These are phyloP conservation scores for Chloroceryle amazona DNA, from an alignment of 2,797 vertebrate species.

Conservation along the genomic window DNA sequence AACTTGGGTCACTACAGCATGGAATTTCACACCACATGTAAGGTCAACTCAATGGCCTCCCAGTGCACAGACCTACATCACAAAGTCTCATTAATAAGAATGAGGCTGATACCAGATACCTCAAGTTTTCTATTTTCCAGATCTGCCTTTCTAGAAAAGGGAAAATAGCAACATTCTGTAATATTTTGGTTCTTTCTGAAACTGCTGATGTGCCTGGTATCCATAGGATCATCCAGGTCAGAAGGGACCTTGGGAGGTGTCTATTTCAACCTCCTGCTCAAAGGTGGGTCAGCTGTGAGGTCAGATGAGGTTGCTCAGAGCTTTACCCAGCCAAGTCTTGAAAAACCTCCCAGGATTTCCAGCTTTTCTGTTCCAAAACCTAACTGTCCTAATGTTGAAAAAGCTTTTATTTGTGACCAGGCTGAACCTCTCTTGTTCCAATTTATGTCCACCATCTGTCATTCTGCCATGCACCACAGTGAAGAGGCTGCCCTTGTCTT, in stretches of 20 bases:
- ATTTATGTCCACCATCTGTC: background rate
- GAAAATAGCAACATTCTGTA: background rate
- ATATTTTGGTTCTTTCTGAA: background rate
- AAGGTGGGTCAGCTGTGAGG: background rate
- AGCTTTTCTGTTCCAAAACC: background rate
- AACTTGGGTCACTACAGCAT: slow-evolving; percentile 30
- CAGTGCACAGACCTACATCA: background rate
- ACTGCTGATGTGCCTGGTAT: fast-evolving
- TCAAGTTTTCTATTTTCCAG: background rate
- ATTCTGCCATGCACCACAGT: background rate
- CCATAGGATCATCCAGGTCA: background rate
- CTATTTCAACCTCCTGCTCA: background rate
- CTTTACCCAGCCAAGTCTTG: background rate
- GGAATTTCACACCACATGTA: slow-evolving; percentile 51
- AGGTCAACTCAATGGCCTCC: background rate
- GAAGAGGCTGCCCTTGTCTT: background rate
- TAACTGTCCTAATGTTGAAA: background rate
- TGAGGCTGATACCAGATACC: background rate
- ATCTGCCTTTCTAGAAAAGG: background rate
- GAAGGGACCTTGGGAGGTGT: background rate
- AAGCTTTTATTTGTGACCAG: background rate
- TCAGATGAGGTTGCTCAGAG: background rate
- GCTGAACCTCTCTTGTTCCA: background rate
- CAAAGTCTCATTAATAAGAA: slow-evolving; percentile 21
- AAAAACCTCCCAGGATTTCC: background rate